Evolutionary conservation across 2,797 vertebrate species (phyloP).

Genomic region (Orestias chungarensis): DNA sequence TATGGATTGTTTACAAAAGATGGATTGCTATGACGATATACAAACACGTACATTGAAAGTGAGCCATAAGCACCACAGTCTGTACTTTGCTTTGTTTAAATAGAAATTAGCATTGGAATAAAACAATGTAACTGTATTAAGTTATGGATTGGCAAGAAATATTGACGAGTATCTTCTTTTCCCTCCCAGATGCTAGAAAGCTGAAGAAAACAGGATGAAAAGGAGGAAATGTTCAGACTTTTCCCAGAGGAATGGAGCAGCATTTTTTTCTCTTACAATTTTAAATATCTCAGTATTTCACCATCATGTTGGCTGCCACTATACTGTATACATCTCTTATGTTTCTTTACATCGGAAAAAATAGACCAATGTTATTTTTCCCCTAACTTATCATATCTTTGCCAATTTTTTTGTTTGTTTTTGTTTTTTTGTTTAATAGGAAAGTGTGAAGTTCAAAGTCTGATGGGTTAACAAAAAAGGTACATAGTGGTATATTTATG

Average conservation of each 20-base stretch:
- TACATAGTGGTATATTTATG: constrained; percentile 78
- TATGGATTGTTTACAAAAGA: neutral
- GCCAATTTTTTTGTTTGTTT: constrained; percentile 65
- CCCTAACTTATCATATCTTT: constrained; percentile 75
- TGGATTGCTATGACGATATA: too few species aligned
- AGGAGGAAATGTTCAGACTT: constrained; percentile 63
- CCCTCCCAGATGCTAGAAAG: constrained; percentile 91
- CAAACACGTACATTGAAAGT: too few species aligned
- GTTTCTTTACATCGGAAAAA: constrained; percentile 86
- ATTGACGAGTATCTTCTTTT: constrained; percentile 25
- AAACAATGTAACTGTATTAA: neutral
- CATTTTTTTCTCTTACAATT: constrained; percentile 83
- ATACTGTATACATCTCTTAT: constrained; percentile 75
- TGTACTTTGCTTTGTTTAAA: too few species aligned
- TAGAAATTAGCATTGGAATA: neutral
- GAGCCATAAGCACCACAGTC: too few species aligned
- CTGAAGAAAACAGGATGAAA: constrained; percentile 84
- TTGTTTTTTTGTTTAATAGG: constrained; percentile 41
- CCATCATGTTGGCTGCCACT: constrained; percentile 87
- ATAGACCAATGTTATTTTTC: constrained; percentile 77
- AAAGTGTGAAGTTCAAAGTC: constrained; percentile 53
- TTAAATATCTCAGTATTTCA: constrained; percentile 90
- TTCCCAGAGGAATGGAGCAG: constrained; percentile 70
- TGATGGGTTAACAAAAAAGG: constrained; percentile 68
- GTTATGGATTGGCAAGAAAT: neutral